phyloP scores from a whole-genome alignment of 2,797 vertebrate species.

The Morelia viridis region DNA sequence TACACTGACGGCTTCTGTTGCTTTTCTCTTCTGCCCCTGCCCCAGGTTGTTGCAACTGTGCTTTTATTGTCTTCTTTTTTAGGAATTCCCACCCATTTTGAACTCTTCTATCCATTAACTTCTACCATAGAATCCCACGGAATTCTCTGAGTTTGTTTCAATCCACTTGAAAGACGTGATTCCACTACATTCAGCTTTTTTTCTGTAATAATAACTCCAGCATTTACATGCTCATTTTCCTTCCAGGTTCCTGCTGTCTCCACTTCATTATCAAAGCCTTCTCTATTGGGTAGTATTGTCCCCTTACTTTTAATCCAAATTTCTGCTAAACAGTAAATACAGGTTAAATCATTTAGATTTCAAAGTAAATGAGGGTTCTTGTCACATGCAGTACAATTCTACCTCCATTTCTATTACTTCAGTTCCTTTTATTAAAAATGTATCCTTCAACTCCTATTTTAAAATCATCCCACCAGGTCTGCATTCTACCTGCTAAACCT shows the following conservation, averaged over 20 bases:
- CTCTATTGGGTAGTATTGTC: not conserved
- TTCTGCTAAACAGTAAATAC: not conserved
- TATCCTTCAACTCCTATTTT: not conserved
- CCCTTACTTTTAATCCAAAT: not conserved
- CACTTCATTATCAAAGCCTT: not conserved
- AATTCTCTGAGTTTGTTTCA: not conserved
- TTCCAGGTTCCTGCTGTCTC: not conserved
- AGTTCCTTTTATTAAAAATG: not conserved
- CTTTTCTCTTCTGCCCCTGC: not conserved
- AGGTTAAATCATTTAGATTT: not conserved
- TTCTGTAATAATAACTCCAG: not conserved
- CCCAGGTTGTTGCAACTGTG: not conserved
- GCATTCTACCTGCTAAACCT: not conserved
- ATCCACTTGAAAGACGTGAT: not conserved
- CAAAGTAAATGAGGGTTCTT: not conserved
- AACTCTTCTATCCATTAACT: not conserved
- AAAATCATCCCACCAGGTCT: not conserved
- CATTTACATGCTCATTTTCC: not conserved
- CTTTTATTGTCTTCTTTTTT: not conserved
- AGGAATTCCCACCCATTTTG: not conserved
- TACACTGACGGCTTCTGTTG: not conserved
- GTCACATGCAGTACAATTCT: not conserved
- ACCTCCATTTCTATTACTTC: not conserved
- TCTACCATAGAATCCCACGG: not conserved
- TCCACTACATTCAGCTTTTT: not conserved